Percentiles rank a stretch among this genome's conserved stretches.
Conservation (phyloP, 2,888 invertebrate genomes). For the Metallyticus violacea region DNA sequence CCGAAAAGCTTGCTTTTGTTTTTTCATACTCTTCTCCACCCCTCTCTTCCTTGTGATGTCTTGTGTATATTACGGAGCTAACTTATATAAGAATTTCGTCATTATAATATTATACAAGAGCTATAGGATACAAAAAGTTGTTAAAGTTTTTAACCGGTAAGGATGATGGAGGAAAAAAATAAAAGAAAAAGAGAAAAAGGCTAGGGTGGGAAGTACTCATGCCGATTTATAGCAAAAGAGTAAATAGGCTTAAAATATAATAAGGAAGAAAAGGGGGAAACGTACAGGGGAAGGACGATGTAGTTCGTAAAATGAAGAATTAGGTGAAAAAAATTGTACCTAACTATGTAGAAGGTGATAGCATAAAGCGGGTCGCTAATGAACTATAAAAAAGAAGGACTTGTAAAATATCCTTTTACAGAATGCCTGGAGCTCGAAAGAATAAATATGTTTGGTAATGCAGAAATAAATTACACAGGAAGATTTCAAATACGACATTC, state of each 20-base stretch:
- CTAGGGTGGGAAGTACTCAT: slow-evolving; percentile 20
- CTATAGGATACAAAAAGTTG: slow-evolving; percentile 31
- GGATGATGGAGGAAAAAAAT: slow-evolving; percentile 14
- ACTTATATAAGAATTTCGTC: slow-evolving; percentile 47
- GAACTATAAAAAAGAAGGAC: background rate
- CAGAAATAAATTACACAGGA: too few species aligned
- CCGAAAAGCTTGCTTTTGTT: slow-evolving; percentile 29
- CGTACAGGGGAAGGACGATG: background rate
- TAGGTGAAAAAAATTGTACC: background rate
- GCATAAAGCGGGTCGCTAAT: background rate
- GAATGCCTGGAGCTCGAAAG: background rate
- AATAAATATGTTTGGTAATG: too few species aligned
- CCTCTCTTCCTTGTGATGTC: slow-evolving; percentile 17
- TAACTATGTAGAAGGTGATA: background rate
- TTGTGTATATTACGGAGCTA: slow-evolving; percentile 34
- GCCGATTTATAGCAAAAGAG: slow-evolving; percentile 24
- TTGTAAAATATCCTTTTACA: background rate
- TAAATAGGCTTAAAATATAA: slow-evolving; percentile 28
- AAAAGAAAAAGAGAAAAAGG: slow-evolving; percentile 12
- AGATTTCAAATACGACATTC: too few species aligned
- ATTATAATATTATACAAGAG: slow-evolving; percentile 40
- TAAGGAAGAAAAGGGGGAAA: slow-evolving; percentile 10
- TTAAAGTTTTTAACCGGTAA: slow-evolving; percentile 32
- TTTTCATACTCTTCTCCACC: background rate
- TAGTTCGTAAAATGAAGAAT: background rate